Evolutionary conservation across 2,797 vertebrate species (phyloP).

Genomic region (Acanthurus tractus): DNA sequence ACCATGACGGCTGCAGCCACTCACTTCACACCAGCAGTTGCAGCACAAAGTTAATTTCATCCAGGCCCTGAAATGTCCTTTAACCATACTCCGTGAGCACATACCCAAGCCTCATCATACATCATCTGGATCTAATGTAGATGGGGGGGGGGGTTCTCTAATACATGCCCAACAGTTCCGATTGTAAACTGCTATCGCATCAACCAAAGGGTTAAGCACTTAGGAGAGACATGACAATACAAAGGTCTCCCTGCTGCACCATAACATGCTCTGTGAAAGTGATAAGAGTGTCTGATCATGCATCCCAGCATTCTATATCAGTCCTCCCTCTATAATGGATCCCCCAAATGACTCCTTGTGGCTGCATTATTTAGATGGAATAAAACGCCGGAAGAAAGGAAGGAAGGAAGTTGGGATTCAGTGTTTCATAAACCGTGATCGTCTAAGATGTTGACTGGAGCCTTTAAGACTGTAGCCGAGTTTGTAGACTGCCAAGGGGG

Average conservation of each 20-base stretch:
- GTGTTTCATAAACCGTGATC: slow-evolving; percentile 69
- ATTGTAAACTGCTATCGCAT: slow-evolving; percentile 62
- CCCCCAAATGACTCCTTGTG: slow-evolving; percentile 78
- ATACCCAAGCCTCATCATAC: slow-evolving; percentile 50
- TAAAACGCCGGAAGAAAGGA: slow-evolving; percentile 72
- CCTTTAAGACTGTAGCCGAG: slow-evolving; percentile 52
- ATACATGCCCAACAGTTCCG: slow-evolving; percentile 61
- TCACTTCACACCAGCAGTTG: slow-evolving; percentile 58
- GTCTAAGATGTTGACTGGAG: slow-evolving; percentile 70
- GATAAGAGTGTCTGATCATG: slow-evolving; percentile 80
- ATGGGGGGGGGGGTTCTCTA: slow-evolving; percentile 47
- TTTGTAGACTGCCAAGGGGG: slow-evolving; percentile 48
- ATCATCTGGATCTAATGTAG: slow-evolving; percentile 73
- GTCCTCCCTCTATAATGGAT: slow-evolving; percentile 77
- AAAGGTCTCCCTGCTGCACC: slow-evolving; percentile 77
- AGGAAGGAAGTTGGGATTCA: slow-evolving; percentile 69
- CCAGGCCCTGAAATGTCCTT: slow-evolving; percentile 71
- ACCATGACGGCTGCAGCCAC: slow-evolving; percentile 55
- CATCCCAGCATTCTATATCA: slow-evolving; percentile 79
- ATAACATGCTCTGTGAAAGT: slow-evolving; percentile 79
- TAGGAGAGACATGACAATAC: slow-evolving; percentile 79
- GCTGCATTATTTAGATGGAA: slow-evolving; percentile 86
- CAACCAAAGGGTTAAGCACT: slow-evolving; percentile 81
- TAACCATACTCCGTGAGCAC: slow-evolving; percentile 66
- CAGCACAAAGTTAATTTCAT: slow-evolving; percentile 69